Conservation (phyloP, 2,888 invertebrate species). For the Arge pagana region DNA sequence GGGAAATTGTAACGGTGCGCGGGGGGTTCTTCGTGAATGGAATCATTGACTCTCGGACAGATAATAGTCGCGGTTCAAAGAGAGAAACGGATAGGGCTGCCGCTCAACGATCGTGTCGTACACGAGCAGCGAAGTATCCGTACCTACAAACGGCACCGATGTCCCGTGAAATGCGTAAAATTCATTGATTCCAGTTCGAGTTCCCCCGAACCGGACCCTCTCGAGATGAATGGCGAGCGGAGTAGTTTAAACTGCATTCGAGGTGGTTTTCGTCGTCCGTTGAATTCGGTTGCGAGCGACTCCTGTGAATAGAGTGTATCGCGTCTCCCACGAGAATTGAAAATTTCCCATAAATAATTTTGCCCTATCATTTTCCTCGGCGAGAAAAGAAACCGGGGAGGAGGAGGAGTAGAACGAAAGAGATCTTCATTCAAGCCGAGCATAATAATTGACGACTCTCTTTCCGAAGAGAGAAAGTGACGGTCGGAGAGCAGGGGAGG, state of each 20-base stretch:
- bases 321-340: constrained; percentile 16
- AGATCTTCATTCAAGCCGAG: background rate
- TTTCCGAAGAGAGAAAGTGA: no score
- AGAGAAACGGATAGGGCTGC: constrained; percentile 9
- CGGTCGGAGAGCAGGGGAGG: no score
- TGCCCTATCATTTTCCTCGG: constrained; percentile 18
- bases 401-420: background rate
- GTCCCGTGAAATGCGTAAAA: constrained; percentile 14
- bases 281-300: no score
- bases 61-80: background rate
- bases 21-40: no score
- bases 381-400: constrained; percentile 2
- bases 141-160: no score
- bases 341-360: constrained; percentile 20
- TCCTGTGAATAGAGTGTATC: no score
- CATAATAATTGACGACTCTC: no score
- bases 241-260: constrained; percentile 22
- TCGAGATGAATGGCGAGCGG: constrained; percentile 14
- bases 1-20: no score
- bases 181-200: constrained; percentile 21
- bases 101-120: constrained; percentile 4
- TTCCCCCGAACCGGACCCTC: background rate
- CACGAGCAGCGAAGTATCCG: background rate
- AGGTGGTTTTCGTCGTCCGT: constrained; percentile 11
- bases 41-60: constrained; percentile 9